These are phyloP conservation scores for Sipha flava DNA, from an alignment of 1,140 invertebrate genomes.

Conservation along the genomic window DNA sequence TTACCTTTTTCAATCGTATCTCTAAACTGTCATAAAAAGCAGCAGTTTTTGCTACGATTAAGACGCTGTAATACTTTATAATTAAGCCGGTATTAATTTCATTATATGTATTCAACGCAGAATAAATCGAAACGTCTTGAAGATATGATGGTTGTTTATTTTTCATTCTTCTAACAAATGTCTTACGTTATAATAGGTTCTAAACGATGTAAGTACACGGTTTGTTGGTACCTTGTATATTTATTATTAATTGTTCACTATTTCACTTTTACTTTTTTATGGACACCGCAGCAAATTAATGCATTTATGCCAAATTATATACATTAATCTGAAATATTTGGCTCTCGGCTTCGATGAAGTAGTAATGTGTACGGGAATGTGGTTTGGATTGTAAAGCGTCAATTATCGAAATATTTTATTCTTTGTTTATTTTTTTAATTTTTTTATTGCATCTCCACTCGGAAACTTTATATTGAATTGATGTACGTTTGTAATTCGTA, in stretches of 20 bases:
- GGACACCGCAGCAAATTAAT: not conserved
- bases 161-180: not conserved
- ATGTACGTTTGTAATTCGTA: not conserved
- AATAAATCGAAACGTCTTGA: not conserved
- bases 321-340: not conserved
- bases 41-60: not conserved
- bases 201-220: not conserved
- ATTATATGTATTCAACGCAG: not conserved
- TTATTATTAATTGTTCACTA: not conserved
- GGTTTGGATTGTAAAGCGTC: not conserved
- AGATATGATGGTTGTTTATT: not conserved
- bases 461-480: not conserved
- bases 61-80: not conserved
- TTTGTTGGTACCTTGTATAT: not conserved
- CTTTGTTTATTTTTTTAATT: not conserved
- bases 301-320: not conserved
- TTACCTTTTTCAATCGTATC: not conserved
- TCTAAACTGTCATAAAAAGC: not conserved
- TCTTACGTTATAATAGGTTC: not conserved
- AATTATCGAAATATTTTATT: not conserved
- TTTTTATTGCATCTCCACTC: not conserved
- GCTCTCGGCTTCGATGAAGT: not conserved
- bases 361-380: not conserved
- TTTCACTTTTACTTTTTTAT: not conserved
- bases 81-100: not conserved